Percentiles rank a stretch among this genome's conserved stretches.
Conservation (phyloP, 1,140 invertebrate genomes). For the Drosophila kepulauana region DNA sequence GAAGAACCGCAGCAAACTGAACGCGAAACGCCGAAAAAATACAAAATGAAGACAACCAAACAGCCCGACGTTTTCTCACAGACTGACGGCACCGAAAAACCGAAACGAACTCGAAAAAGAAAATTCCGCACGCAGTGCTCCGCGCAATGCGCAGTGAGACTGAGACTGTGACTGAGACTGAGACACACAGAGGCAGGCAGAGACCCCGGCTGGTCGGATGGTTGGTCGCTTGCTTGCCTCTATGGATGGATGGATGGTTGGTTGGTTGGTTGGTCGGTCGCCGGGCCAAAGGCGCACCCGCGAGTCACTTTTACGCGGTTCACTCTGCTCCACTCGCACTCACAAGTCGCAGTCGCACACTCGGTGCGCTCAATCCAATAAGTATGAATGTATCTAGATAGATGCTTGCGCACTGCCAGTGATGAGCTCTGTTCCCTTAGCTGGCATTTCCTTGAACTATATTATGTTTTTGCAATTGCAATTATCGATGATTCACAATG, state of each 20-base stretch:
- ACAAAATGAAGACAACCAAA: constrained; percentile 50
- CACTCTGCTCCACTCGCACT: constrained; percentile 40
- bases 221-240: background rate
- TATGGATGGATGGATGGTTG: background rate
- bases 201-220: constrained; percentile 4
- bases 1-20: constrained; percentile 1
- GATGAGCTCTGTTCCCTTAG: constrained; percentile 54
- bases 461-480: constrained; percentile 2
- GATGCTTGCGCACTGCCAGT: constrained; percentile 55
- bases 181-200: constrained; percentile 3
- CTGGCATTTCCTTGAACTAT: background rate
- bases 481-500: background rate
- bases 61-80: constrained; percentile 78
- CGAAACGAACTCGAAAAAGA: constrained; percentile 67
- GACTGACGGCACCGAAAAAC: constrained; percentile 63
- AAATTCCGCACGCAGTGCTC: constrained; percentile 75
- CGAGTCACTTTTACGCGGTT: constrained; percentile 74
- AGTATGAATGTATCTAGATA: constrained; percentile 70
- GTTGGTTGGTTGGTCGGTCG: constrained; percentile 8
- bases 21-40: constrained; percentile 32
- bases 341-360: constrained; percentile 6
- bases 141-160: constrained; percentile 62
- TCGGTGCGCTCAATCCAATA: constrained; percentile 60
- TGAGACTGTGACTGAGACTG: constrained; percentile 8
- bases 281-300: constrained; percentile 75